Conservation (phyloP, 92 coral and sea anemone species). For the Phenganax subtilis region DNA sequence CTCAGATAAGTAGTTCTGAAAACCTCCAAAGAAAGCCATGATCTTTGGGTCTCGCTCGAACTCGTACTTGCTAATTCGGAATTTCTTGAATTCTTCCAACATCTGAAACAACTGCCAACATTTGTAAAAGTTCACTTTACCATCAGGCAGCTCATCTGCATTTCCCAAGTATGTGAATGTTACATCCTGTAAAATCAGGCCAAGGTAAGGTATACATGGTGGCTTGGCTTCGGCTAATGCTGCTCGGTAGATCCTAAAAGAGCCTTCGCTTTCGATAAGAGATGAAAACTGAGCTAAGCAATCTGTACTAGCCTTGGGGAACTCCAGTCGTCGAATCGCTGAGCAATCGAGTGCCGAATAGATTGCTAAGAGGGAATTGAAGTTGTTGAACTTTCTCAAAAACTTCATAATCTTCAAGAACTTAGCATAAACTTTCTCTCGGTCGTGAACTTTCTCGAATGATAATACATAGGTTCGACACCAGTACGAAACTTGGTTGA, state of each 20-base stretch:
- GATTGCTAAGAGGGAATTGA: conserved; percentile 87
- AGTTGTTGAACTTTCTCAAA: conserved; percentile 80
- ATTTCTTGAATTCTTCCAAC: conserved; percentile 81
- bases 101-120: conserved; percentile 97
- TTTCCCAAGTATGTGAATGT: conserved; percentile 95
- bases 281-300: conserved; percentile 80
- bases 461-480: conserved; percentile 85
- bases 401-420: conserved; percentile 97
- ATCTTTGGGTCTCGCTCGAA: conserved; percentile 85
- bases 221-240: conserved; percentile 75
- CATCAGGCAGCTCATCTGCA: conserved; percentile 93
- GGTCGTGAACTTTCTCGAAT: conserved; percentile 81
- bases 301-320: conserved; percentile 82
- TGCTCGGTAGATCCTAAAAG: conserved; percentile 84
- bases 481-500: conserved; percentile 98
- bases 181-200: conserved; percentile 95
- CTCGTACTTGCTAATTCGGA: conserved; percentile 73
- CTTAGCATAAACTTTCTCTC: conserved; percentile 82
- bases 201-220: conserved; percentile 95
- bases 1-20: conserved; percentile 80
- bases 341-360: conserved; percentile 95
- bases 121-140: conserved; percentile 97
- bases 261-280: conserved; percentile 87
- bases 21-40: conserved; percentile 71
- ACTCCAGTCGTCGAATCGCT: conserved; percentile 86